These are phyloP conservation scores for Rhabdomys dilectus DNA, from an alignment of 2,113 vertebrate genomes.

Conservation along the genomic window DNA sequence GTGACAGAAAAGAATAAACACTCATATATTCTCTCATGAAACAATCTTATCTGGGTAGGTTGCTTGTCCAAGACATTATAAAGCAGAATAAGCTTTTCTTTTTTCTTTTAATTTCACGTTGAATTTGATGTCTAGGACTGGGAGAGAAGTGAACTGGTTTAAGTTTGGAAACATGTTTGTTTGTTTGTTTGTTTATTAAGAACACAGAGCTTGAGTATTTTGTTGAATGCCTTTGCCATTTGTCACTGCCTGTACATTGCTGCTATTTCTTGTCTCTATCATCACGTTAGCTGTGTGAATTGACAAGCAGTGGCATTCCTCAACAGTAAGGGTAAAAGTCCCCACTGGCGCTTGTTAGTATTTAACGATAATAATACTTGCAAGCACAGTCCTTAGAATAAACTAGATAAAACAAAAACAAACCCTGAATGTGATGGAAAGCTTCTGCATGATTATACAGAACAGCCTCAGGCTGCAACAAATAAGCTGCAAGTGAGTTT, in stretches of 20 bases:
- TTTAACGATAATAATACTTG: conserved; percentile 43
- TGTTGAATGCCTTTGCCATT: conserved; percentile 56
- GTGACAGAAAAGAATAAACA: conserved; percentile 2
- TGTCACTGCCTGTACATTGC: conserved; percentile 63
- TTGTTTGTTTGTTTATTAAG: background rate
- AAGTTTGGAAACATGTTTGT: conserved; percentile 9
- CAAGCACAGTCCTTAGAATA: conserved; percentile 30
- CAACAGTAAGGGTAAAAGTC: background rate
- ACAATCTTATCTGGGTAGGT: background rate
- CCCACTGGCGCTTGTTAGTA: background rate
- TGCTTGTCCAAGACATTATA: background rate
- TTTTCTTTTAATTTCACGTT: conserved; percentile 44
- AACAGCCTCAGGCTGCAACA: conserved; percentile 82
- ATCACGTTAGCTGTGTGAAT: conserved; percentile 56
- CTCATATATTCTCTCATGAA: conserved; percentile 3
- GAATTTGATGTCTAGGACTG: conserved; percentile 3
- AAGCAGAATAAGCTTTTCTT: background rate
- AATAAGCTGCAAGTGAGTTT: conserved; percentile 79
- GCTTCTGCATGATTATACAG: conserved; percentile 76
- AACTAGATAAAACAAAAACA: conserved; percentile 50
- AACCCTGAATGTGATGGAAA: conserved; percentile 36
- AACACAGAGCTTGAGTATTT: conserved; percentile 8
- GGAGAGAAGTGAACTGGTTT: conserved; percentile 51
- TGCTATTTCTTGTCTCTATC: conserved; percentile 50
- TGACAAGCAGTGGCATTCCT: conserved; percentile 72